Evolutionary conservation across 2,888 invertebrate species (phyloP), one percentile per base, ranked within the genome.

Genomic region (Lasioglossum villosulum): DNA sequence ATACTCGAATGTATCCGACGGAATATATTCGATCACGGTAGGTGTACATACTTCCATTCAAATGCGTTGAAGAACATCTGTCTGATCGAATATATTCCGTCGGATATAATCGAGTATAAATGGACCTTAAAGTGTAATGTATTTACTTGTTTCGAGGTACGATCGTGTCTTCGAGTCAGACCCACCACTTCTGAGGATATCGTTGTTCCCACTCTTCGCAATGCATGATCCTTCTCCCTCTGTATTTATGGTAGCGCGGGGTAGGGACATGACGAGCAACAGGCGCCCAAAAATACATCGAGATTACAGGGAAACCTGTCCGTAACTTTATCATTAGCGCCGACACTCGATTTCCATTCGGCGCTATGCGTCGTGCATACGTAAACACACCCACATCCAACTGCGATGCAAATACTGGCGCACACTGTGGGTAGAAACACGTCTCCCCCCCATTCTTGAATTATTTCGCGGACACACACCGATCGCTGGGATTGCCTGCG

Each of bases 261-360:
- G 68, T 27, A 75, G 39, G 37, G 34, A 56, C 42, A 16, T 42
- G 1, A 63, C 75, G 39, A 83, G 78, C 80, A 80, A 86, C 84
- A 78, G 78, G 72, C 78, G 39, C 14, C 52, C 74, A 12, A 71
- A 78, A 76, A 80, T 66, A 59, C 52, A 68, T 52, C 71, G 12
- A 14, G 34, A 27, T 42, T 45, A 48, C 23, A 78, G 6, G 52
- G 63, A 4, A 73, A 48, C 14, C 52, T 14, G 48, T 27, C 30
- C 76, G 16, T 10, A 39, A 42, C 66, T 83, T 30, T 52, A 56
- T 56, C 59, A 76, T 5, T 10, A 16, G 16, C 8, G 10, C 5
- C 59, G 63, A 2, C 63, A 19, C 63, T 8, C 16, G 30, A 63
- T 19, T 63, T 19, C 30, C 30, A 63, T 63, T 19, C 30, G 63